phyloP scores from a whole-genome alignment of 2,888 invertebrate species.

The Heliconius ismenius region DNA sequence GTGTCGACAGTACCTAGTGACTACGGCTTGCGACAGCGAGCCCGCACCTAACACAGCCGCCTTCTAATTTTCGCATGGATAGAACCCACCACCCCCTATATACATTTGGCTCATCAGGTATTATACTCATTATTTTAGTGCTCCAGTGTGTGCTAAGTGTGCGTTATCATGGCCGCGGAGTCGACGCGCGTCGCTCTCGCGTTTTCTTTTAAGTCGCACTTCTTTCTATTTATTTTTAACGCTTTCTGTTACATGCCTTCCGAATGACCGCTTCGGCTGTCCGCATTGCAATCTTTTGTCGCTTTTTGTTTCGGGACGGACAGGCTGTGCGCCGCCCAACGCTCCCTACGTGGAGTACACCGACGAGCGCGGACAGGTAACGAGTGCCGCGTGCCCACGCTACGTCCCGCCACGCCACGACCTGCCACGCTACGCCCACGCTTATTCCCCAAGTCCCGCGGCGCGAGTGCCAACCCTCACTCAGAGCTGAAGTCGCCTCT shows the following conservation, averaged over 20 bases:
- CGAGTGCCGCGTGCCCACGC: constrained; percentile 74
- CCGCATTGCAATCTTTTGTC: constrained; percentile 68
- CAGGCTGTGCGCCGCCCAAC: constrained; percentile 90
- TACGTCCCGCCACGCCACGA: constrained; percentile 40
- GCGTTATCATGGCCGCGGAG: constrained; percentile 67
- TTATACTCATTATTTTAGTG: constrained; percentile 78
- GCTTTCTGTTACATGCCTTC: constrained; percentile 83
- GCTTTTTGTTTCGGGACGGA: constrained; percentile 77
- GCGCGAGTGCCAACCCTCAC: constrained; percentile 33
- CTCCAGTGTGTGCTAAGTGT: constrained; percentile 79
- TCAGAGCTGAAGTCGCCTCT: constrained; percentile 26
- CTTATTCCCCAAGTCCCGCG: constrained; percentile 27
- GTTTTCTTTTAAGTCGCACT: constrained; percentile 72
- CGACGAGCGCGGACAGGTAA: constrained; percentile 97
- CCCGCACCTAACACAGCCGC: constrained; percentile 81
- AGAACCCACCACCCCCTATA: constrained; percentile 79
- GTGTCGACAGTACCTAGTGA: constrained; percentile 67
- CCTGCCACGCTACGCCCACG: constrained; percentile 40
- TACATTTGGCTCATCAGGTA: constrained; percentile 83
- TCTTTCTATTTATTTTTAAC: constrained; percentile 77
- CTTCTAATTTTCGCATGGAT: constrained; percentile 82
- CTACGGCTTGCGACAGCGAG: constrained; percentile 76
- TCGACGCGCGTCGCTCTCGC: constrained; percentile 65
- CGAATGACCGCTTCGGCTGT: constrained; percentile 81
- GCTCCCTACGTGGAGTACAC: constrained; percentile 97